phyloP scores from a whole-genome alignment of 2,797 vertebrate genomes.

The Poecilia picta region DNA sequence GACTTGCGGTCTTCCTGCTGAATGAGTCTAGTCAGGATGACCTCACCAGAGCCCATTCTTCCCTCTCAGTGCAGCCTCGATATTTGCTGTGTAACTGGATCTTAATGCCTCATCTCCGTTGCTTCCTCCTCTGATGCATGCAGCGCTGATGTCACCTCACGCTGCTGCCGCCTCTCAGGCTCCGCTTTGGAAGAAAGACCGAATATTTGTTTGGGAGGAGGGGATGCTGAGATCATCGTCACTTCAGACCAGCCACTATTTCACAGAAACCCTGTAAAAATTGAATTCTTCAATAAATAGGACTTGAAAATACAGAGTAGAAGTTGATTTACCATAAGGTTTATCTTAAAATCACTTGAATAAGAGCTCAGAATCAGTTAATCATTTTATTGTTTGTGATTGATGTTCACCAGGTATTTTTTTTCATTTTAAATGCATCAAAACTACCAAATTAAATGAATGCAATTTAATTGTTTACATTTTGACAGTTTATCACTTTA shows the following conservation, averaged over 20 bases:
- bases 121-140: conserved; percentile 70
- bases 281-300: neutral
- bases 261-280: neutral
- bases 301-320: neutral
- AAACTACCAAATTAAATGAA: no score
- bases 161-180: conserved; percentile 55
- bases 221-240: conserved; percentile 55
- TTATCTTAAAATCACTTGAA: neutral
- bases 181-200: conserved; percentile 48
- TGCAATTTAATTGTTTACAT: no score
- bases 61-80: conserved; percentile 46
- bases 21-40: conserved; percentile 67
- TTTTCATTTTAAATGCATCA: neutral
- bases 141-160: conserved; percentile 75
- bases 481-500: no score
- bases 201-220: conserved; percentile 27
- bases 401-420: no score
- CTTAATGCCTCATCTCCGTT: conserved; percentile 70
- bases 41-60: conserved; percentile 70
- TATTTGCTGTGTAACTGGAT: conserved; percentile 74
- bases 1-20: conserved; percentile 52
- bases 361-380: neutral
- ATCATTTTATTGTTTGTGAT: neutral
- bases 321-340: neutral
- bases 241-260: conserved; percentile 27